Conservation (phyloP, 2,797 vertebrate genomes). For the Falco berigora region DNA sequence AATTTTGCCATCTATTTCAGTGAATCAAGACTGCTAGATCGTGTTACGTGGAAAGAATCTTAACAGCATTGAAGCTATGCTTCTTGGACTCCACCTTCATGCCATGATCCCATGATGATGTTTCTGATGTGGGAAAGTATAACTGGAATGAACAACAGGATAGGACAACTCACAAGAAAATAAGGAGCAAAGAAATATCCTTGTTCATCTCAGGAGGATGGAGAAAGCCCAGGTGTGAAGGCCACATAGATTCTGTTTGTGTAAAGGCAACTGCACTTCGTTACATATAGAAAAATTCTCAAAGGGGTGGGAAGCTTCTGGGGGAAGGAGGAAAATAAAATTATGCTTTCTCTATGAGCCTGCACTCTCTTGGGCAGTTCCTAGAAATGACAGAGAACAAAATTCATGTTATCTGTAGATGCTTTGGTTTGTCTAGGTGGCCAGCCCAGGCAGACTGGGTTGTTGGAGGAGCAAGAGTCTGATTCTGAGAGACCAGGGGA, state of each 20-base stretch:
- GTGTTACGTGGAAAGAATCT: not conserved
- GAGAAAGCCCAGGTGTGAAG: not conserved
- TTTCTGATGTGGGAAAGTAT: not conserved
- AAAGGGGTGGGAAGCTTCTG: not conserved
- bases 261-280: not conserved
- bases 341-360: not conserved
- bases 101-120: not conserved
- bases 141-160: not conserved
- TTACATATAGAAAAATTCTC: not conserved
- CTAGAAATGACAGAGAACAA: not conserved
- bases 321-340: not conserved
- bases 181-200: not conserved
- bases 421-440: not conserved
- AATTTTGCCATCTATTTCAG: not conserved
- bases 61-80: accelerated
- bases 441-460: not conserved
- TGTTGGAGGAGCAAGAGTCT: not conserved
- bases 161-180: not conserved
- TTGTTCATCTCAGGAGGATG: not conserved
- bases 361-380: not conserved
- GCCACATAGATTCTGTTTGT: not conserved
- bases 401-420: not conserved
- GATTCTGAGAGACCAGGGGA: not conserved
- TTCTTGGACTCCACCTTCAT: not conserved
- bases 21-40: not conserved